Evolutionary conservation across 2,113 vertebrate species (phyloP), one percentile per base, ranked within the genome.

Genomic region (Electrona antarctica): DNA sequence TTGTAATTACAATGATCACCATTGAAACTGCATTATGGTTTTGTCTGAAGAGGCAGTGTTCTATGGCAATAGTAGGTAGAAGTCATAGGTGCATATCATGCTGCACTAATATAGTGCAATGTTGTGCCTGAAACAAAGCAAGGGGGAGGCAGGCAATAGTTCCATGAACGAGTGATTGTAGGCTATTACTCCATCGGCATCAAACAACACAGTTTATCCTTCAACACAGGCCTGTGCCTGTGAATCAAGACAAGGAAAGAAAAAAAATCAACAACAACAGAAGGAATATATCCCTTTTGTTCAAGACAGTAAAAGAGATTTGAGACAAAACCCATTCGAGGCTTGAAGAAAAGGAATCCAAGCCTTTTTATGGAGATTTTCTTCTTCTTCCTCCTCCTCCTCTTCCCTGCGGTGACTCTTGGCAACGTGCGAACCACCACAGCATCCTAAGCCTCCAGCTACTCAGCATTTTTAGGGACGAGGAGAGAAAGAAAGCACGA

Each of bases 31-130:
- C 74, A 72, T 10, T 58, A 69, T 87, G 77, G 85, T 90, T 86
- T 76, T 88, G 87, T 87, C 71, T 79, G 92, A 93, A 95, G 95
- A 95, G 94, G 94, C 94, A 92, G 93, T 94, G 94, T 85, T 94
- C 91, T 94, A 95, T 95, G 95, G 95, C 95, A 94, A 95, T 92
- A 92, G 90, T 94, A 94, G 93, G 94, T 93, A 93, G 91, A 94
- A 94, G 93, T 94, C 94, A 93, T 93, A 89, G 95, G 92, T 95
- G 95, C 95, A 95, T 96, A 95, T 95, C 95, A 95, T 94, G 95
- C 95, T 95, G 97, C 98, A 98, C 98, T 99, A 99, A 99, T 97
- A 97, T 99, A 99, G 98, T 99, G 97, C 97, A 95, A 95, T 93
- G 95, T 95, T 91, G 93, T 89, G 93, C 93, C 95, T 96, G 95